A percentile compares a stretch with the other conserved stretches of the same genome.
These are phyloP conservation scores for Alectura lathami DNA, from an alignment of 2,113 vertebrate species.

Conservation along the genomic window DNA sequence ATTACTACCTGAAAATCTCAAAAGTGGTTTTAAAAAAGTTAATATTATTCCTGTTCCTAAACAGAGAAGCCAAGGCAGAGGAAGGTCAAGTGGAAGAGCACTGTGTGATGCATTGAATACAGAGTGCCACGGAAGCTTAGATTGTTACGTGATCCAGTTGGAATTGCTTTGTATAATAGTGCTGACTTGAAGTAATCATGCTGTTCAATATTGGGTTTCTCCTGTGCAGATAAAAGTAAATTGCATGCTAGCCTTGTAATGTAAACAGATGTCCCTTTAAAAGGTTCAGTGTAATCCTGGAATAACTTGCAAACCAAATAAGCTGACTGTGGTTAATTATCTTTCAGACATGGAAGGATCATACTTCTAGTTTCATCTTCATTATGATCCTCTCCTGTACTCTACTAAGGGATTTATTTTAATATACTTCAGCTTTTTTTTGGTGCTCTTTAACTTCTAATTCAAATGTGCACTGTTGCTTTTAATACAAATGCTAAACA, in stretches of 20 bases:
- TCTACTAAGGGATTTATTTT: not conserved
- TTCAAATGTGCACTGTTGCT: not conserved
- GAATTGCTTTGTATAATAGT: not conserved
- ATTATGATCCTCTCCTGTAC: not conserved
- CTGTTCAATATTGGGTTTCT: not conserved
- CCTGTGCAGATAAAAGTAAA: slow-evolving; percentile 3
- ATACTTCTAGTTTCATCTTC: not conserved
- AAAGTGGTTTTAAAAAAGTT: not conserved
- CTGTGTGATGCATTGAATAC: not conserved
- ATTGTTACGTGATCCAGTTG: not conserved
- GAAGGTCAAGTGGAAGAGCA: not conserved
- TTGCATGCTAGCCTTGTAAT: not conserved
- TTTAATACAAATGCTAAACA: not conserved
- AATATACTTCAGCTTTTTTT: not conserved
- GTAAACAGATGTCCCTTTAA: not conserved
- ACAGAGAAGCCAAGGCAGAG: not conserved
- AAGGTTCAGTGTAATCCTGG: not conserved
- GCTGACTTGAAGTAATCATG: not conserved
- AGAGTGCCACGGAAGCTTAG: not conserved
- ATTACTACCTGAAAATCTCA: not conserved
- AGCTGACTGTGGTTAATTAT: not conserved
- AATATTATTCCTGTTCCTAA: slow-evolving; percentile 5
- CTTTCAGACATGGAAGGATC: not conserved
- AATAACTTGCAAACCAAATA: not conserved
- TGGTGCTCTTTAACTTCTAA: not conserved